Evolutionary conservation across 2,113 vertebrate species (phyloP).

Genomic region (Notiomystis cincta): DNA sequence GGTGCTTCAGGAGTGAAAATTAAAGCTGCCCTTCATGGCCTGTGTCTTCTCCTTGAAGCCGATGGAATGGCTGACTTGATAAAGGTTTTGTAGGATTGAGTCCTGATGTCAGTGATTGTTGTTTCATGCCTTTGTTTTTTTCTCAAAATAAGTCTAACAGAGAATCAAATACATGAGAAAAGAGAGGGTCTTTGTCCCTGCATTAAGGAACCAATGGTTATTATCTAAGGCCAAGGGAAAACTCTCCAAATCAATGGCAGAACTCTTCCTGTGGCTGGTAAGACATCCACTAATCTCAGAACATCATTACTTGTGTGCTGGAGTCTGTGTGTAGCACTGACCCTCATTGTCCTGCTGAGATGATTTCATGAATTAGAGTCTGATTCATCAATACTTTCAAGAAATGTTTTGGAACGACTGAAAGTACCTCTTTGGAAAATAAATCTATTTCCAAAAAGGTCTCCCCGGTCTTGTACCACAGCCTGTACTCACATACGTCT

Average conservation of each 20-base stretch:
- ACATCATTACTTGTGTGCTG: neutral
- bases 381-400: neutral
- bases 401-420: neutral
- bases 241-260: neutral
- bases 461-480: neutral
- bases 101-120: neutral
- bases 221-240: neutral
- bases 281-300: neutral
- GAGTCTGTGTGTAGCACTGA: neutral
- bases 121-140: neutral
- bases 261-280: neutral
- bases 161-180: neutral
- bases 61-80: neutral
- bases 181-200: neutral
- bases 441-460: neutral
- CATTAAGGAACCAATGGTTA: neutral
- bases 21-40: neutral
- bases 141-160: neutral
- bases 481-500: rapidly evolving
- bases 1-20: neutral
- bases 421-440: neutral
- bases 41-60: neutral
- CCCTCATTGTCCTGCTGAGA: neutral
- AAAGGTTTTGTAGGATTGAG: neutral
- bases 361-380: neutral